A percentile compares a stretch with the other conserved stretches of the same genome.
These are phyloP conservation scores for Takifugu bimaculatus DNA, from an alignment of 2,113 vertebrate genomes.

Conservation along the genomic window DNA sequence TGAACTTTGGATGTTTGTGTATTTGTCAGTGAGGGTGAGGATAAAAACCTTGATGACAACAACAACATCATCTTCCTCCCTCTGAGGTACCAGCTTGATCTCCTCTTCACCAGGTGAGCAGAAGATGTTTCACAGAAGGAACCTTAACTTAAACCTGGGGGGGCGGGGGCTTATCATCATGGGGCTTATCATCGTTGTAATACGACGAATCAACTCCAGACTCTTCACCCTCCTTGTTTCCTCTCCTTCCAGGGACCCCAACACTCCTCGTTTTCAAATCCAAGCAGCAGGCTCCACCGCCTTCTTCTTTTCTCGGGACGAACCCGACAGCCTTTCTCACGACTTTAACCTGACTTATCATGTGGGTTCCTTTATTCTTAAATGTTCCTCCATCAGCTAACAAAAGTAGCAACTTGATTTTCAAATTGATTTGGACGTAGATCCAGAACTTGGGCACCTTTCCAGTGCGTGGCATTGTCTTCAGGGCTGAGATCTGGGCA, in stretches of 20 bases:
- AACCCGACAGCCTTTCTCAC: slow-evolving; percentile 55
- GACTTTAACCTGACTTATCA: slow-evolving; percentile 82
- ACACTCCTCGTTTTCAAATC: slow-evolving; percentile 81
- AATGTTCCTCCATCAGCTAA: too few relatives aligned
- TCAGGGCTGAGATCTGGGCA: slow-evolving; percentile 79
- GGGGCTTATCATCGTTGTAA: too few relatives aligned
- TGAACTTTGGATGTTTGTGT: background rate
- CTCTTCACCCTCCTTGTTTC: background rate
- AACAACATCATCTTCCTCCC: slow-evolving; percentile 74
- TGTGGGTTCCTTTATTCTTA: slow-evolving; percentile 31
- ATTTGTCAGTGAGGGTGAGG: slow-evolving; percentile 83
- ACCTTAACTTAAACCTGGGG: too few relatives aligned
- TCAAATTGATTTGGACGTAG: background rate
- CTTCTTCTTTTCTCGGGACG: slow-evolving; percentile 52
- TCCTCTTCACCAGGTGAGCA: slow-evolving; percentile 91
- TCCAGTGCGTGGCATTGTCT: slow-evolving; percentile 71
- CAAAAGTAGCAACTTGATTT: background rate
- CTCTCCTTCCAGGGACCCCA: slow-evolving; percentile 72
- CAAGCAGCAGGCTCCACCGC: slow-evolving; percentile 51
- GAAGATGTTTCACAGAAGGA: background rate
- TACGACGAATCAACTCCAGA: too few relatives aligned
- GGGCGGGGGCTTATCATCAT: too few relatives aligned
- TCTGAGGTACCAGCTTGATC: slow-evolving; percentile 85
- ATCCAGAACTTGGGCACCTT: slow-evolving; percentile 84
- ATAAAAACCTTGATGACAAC: slow-evolving; percentile 83